These are phyloP conservation scores for Panzeria rudis DNA, from an alignment of 2,888 invertebrate genomes.

Conservation along the genomic window DNA sequence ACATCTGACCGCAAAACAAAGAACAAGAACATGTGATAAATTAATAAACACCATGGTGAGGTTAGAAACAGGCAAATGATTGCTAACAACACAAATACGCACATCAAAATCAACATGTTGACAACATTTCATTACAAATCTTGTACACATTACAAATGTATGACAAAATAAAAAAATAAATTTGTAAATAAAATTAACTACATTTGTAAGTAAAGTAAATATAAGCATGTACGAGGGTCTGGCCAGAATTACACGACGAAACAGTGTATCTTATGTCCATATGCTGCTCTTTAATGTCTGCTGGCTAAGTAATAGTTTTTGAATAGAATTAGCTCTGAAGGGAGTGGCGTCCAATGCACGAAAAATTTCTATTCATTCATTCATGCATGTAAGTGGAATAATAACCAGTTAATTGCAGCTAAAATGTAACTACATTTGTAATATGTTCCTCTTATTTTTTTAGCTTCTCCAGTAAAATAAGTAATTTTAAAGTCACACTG, in stretches of 20 bases:
- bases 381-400: no score
- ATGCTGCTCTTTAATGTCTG: no score
- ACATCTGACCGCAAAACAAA: slow-evolving; percentile 54
- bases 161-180: neutral
- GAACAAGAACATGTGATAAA: slow-evolving; percentile 8
- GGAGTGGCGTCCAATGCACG: no score
- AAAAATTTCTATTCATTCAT: no score
- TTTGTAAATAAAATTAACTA: slow-evolving; percentile 19
- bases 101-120: slow-evolving; percentile 55
- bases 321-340: no score
- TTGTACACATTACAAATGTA: neutral
- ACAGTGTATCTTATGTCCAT: no score
- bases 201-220: slow-evolving; percentile 15
- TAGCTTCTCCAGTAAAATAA: no score
- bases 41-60: slow-evolving; percentile 10
- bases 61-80: slow-evolving; percentile 7
- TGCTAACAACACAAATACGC: neutral
- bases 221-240: slow-evolving; percentile 3
- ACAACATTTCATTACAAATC: slow-evolving; percentile 18
- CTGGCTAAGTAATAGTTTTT: no score
- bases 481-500: no score
- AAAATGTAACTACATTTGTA: no score
- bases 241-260: neutral
- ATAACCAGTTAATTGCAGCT: no score
- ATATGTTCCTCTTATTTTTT: no score